Percentiles rank a stretch among this genome's conserved stretches.
phyloP scores from a whole-genome alignment of 2,113 vertebrate species.

The Hystrix cristata region DNA sequence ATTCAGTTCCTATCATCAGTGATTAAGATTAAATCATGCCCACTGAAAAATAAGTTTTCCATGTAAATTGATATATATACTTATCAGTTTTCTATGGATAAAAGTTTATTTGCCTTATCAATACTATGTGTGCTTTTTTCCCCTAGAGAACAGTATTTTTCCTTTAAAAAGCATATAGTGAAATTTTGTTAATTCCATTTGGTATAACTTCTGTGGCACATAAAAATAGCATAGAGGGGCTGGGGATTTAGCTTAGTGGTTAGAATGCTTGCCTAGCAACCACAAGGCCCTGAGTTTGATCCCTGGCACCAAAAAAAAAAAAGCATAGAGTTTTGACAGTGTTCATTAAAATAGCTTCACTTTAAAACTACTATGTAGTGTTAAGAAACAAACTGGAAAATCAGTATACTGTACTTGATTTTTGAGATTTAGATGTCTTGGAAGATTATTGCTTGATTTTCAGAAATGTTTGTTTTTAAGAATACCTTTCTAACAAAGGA shows the following conservation, averaged over 20 bases:
- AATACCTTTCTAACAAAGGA: neutral
- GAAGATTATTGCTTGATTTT: constrained; percentile 53
- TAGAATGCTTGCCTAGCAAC: too few relatives aligned
- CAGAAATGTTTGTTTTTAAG: constrained; percentile 56
- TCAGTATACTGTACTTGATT: constrained; percentile 10
- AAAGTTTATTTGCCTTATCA: neutral
- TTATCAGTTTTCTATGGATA: constrained; percentile 4
- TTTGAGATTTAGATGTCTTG: constrained; percentile 54
- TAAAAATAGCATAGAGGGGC: neutral
- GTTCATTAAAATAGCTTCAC: constrained; percentile 11
- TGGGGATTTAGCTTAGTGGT: too few relatives aligned
- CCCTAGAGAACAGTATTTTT: neutral
- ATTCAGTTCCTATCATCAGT: neutral
- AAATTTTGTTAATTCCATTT: constrained; percentile 22
- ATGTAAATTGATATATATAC: neutral
- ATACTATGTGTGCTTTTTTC: neutral
- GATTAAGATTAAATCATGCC: constrained; percentile 49
- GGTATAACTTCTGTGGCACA: neutral
- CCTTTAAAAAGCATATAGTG: constrained; percentile 31
- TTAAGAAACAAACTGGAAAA: constrained; percentile 47
- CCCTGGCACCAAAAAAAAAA: neutral
- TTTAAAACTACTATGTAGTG: neutral
- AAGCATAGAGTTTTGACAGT: constrained; percentile 19
- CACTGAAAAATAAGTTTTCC: constrained; percentile 20
- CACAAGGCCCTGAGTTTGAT: too few relatives aligned